phyloP scores from a whole-genome alignment of 2,797 vertebrate species.

The Sebastes trivittatus region DNA sequence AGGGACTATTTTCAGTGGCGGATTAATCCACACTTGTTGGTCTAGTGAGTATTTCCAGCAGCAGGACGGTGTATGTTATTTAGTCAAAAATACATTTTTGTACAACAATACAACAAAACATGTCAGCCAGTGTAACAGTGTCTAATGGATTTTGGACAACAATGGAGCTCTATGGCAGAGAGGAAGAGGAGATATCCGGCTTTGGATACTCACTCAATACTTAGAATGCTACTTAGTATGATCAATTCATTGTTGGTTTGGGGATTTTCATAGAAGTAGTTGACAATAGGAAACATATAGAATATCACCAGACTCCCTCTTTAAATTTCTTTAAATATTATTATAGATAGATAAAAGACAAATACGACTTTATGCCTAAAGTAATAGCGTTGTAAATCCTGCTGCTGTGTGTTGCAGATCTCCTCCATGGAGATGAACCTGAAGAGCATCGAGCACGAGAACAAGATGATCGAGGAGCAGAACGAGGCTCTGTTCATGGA shows the following conservation, averaged over 20 bases:
- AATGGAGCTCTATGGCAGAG: not conserved
- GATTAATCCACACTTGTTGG: too few relatives aligned
- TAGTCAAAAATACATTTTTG: not conserved
- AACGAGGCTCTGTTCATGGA: slow-evolving; percentile 97
- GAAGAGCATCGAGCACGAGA: slow-evolving; percentile 96
- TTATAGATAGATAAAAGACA: not conserved
- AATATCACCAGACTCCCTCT: not conserved
- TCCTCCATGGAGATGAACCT: slow-evolving; percentile 99
- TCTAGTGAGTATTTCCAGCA: not conserved
- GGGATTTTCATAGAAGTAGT: not conserved
- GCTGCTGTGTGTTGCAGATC: slow-evolving; percentile 81
- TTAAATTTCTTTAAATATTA: not conserved
- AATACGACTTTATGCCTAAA: not conserved
- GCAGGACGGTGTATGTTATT: not conserved
- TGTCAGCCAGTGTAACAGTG: not conserved
- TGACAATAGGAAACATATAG: not conserved
- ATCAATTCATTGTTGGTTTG: not conserved
- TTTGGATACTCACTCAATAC: not conserved
- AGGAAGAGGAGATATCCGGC: not conserved
- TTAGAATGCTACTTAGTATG: not conserved
- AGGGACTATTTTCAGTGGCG: not conserved
- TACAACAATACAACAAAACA: not conserved
- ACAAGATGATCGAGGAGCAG: slow-evolving; percentile 98
- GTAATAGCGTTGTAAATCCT: not conserved
- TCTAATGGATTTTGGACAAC: not conserved